Percentiles rank a stretch among this genome's conserved stretches.
phyloP scores from a whole-genome alignment of 2,888 invertebrate genomes.

The Petrolisthes manimaculis region DNA sequence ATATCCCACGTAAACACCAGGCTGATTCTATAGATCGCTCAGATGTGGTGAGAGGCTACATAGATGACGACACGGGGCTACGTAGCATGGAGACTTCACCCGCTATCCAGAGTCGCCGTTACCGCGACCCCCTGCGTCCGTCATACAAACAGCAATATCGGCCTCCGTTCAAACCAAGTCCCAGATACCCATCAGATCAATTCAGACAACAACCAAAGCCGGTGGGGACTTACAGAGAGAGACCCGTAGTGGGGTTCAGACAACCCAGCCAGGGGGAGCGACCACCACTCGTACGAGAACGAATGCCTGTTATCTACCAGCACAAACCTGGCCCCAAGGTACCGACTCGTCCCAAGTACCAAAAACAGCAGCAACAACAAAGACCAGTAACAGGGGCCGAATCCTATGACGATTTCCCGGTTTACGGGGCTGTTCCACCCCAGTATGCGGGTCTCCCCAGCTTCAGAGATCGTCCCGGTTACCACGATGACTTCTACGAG shows the following conservation, averaged over 20 bases:
- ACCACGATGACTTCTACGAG: background rate
- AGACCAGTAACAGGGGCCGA: background rate
- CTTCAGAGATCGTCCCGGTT: background rate
- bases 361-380: background rate
- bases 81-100: background rate
- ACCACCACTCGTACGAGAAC: background rate
- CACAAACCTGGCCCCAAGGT: background rate
- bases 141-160: background rate
- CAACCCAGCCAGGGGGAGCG: constrained; percentile 20
- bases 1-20: constrained; percentile 25
- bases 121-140: constrained; percentile 3
- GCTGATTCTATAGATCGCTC: background rate
- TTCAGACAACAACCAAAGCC: background rate
- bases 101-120: constrained; percentile 9
- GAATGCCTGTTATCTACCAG: background rate
- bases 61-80: too few species aligned
- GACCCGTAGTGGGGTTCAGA: background rate
- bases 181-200: background rate
- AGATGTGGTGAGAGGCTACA: background rate
- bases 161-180: background rate
- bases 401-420: constrained; percentile 1
- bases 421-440: background rate
- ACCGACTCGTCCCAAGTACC: background rate
- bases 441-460: too few species aligned
- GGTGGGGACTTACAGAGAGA: background rate